phyloP scores from a whole-genome alignment of 2,113 vertebrate genomes.

The Isurus oxyrinchus region DNA sequence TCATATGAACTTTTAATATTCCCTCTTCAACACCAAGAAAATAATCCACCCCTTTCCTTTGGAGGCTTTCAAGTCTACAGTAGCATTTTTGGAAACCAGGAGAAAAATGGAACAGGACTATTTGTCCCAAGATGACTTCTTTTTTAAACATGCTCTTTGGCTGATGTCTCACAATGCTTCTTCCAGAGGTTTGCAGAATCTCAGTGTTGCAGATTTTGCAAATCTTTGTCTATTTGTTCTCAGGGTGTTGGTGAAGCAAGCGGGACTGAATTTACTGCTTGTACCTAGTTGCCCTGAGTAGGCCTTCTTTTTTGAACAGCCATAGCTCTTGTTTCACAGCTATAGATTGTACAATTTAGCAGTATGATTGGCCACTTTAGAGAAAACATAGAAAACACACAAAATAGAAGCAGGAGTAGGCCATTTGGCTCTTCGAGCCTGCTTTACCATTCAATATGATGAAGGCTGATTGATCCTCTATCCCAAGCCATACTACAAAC shows the following conservation, averaged over 20 bases:
- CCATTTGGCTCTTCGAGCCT: no score
- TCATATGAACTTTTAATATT: neutral
- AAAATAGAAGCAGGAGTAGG: no score
- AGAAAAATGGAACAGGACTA: neutral
- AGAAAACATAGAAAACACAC: neutral
- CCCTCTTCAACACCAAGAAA: neutral
- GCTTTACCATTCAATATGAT: no score
- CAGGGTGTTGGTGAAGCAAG: neutral
- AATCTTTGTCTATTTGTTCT: neutral
- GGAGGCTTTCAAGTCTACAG: neutral
- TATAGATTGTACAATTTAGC: neutral
- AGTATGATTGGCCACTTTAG: neutral
- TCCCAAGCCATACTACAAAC: no score
- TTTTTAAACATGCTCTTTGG: neutral
- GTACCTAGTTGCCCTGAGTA: neutral
- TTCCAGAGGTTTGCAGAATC: neutral
- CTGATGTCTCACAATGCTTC: neutral
- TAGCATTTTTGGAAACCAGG: neutral
- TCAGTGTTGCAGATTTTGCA: neutral
- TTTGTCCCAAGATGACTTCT: neutral
- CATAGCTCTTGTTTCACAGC: neutral
- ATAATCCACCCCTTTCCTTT: neutral
- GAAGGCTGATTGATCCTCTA: no score
- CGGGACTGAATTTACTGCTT: neutral
- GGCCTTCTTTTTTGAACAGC: neutral